phyloP scores from a whole-genome alignment of 2,888 invertebrate genomes.

The Timema podura region DNA sequence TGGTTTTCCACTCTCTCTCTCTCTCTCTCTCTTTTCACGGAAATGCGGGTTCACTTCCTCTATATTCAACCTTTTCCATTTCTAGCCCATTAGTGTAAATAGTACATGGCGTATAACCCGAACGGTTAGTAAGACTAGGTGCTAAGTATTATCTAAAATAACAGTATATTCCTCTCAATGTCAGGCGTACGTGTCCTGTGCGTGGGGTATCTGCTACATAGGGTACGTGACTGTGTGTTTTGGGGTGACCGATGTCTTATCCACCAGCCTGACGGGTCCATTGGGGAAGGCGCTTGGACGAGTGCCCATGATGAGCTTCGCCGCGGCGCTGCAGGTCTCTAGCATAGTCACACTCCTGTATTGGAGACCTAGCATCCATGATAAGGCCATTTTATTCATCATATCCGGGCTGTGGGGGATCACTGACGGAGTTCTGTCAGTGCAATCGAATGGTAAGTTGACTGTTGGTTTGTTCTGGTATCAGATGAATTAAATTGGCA shows the following conservation, averaged over 20 bases:
- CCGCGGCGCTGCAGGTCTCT: slow-evolving; percentile 64
- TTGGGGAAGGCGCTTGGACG: slow-evolving; percentile 76
- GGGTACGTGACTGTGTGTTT: slow-evolving; percentile 94
- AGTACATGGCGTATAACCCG: too few relatives aligned
- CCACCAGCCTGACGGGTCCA: slow-evolving; percentile 75
- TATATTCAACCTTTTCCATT: too few relatives aligned
- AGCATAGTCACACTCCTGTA: slow-evolving; percentile 62
- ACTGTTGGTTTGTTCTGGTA: too few relatives aligned
- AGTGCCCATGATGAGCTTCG: slow-evolving; percentile 70
- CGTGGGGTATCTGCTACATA: slow-evolving; percentile 84
- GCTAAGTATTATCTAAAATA: too few relatives aligned
- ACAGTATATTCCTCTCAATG: too few relatives aligned
- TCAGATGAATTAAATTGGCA: too few relatives aligned
- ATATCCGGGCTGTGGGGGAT: slow-evolving; percentile 84
- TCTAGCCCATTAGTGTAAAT: too few relatives aligned
- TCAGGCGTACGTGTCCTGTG: slow-evolving; percentile 80
- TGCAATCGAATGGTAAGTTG: slow-evolving; percentile 72
- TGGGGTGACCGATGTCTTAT: slow-evolving; percentile 82
- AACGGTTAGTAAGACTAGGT: too few relatives aligned
- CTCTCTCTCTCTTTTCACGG: too few relatives aligned
- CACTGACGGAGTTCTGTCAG: slow-evolving; percentile 77
- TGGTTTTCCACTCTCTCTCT: too few relatives aligned
- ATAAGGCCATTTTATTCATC: slow-evolving; percentile 67
- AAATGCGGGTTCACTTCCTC: too few relatives aligned
- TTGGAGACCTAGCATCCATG: slow-evolving; percentile 69